Evolutionary conservation across 2,797 vertebrate species (phyloP).

Genomic region (Pangasius mekongensis): DNA sequence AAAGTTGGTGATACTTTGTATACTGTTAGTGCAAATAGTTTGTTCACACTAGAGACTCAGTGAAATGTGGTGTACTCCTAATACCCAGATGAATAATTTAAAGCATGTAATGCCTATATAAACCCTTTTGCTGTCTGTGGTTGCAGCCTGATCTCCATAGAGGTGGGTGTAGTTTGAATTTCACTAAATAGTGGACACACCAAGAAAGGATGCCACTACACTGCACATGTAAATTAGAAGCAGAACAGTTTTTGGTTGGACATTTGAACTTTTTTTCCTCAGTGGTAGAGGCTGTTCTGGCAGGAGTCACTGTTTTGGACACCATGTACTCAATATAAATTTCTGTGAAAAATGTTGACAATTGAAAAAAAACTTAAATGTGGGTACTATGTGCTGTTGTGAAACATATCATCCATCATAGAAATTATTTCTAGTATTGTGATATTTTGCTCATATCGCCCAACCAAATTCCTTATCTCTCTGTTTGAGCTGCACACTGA

Average conservation of each 20-base stretch:
- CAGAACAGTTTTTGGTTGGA: background rate
- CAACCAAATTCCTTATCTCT: background rate
- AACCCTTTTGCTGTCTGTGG: background rate
- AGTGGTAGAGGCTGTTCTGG: background rate
- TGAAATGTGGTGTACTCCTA: background rate
- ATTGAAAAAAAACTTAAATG: background rate
- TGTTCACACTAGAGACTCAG: background rate
- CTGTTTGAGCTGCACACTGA: background rate
- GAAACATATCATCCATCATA: too few species aligned
- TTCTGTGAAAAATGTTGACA: background rate
- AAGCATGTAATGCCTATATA: background rate
- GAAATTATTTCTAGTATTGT: background rate
- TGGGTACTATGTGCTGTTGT: background rate
- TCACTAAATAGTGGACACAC: background rate
- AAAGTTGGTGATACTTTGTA: conserved; percentile 8
- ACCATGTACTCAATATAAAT: background rate
- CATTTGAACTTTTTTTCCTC: background rate
- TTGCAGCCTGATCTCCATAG: background rate
- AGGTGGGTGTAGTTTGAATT: background rate
- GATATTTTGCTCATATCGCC: background rate
- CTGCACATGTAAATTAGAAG: background rate
- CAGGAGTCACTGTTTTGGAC: background rate
- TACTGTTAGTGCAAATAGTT: background rate
- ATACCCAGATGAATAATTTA: background rate
- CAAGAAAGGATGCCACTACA: background rate